Percentiles rank a stretch among this genome's conserved stretches.
Evolutionary conservation across 1,140 invertebrate genomes (phyloP).

Genomic region (Idris sp.): DNA sequence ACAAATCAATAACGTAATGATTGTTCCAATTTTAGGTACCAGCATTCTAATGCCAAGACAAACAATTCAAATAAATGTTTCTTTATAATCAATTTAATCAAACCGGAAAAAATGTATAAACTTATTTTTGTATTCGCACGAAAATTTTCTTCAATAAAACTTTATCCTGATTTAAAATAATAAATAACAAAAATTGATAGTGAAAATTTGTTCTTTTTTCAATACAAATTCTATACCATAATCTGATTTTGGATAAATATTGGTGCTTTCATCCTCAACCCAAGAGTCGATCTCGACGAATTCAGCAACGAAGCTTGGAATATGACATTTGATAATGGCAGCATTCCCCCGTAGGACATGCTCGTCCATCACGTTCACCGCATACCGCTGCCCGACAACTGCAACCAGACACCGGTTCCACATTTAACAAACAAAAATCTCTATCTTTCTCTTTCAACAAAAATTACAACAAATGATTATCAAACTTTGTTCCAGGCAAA

Average conservation of each 20-base stretch:
- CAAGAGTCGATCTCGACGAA: conserved; percentile 90
- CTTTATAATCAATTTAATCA: no score
- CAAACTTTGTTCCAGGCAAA: conserved; percentile 3
- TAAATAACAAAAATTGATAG: no score
- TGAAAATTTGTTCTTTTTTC: no score
- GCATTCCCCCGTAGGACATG: conserved; percentile 93
- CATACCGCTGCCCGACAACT: conserved; percentile 94
- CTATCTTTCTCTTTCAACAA: not conserved
- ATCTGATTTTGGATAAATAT: conserved; percentile 83
- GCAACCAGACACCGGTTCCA: conserved; percentile 79
- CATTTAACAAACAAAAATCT: conserved; percentile 33
- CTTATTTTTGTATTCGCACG: no score
- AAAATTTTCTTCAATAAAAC: no score
- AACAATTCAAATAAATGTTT: no score
- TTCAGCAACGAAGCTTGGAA: conserved; percentile 94
- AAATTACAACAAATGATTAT: no score
- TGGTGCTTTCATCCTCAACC: conserved; percentile 86
- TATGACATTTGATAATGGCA: conserved; percentile 93
- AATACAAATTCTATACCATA: conserved; percentile 81
- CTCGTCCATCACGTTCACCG: conserved; percentile 93
- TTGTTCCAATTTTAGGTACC: conserved; percentile 48
- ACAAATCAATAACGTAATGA: conserved; percentile 38
- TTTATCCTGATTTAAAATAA: no score
- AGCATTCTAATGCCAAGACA: conserved; percentile 50
- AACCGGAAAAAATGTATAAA: no score